Evolutionary conservation across 2,113 vertebrate species (phyloP).

Genomic region (Panurus biarmicus): DNA sequence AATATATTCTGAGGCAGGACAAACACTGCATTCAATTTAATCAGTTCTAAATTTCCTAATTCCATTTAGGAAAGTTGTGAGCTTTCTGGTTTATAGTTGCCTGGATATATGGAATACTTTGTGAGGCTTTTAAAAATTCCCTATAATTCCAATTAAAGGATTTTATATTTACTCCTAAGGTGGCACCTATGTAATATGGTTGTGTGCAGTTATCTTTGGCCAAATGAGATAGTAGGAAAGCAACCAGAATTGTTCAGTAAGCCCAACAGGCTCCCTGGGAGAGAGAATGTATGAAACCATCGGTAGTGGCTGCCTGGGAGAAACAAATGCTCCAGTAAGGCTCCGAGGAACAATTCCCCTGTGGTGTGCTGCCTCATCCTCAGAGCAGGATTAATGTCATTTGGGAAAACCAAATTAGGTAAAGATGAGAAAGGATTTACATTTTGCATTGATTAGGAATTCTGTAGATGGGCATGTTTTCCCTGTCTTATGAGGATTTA

Average conservation of each 20-base stretch:
- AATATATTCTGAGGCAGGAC: neutral
- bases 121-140: neutral
- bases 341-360: neutral
- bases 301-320: neutral
- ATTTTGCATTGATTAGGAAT: neutral
- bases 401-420: neutral
- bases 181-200: neutral
- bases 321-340: neutral
- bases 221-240: neutral
- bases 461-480: neutral
- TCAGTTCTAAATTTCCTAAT: slow-evolving; percentile 15
- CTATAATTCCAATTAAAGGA: neutral
- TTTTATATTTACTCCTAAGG: neutral
- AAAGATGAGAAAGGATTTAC: neutral
- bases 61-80: slow-evolving; percentile 14
- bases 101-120: neutral
- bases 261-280: neutral
- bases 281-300: neutral
- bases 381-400: neutral
- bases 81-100: neutral
- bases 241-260: neutral
- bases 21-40: neutral
- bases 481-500: neutral
- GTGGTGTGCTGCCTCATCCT: neutral
- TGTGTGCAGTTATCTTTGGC: neutral